phyloP scores from a whole-genome alignment of 2,888 invertebrate genomes.

The Chrysolina americana region DNA sequence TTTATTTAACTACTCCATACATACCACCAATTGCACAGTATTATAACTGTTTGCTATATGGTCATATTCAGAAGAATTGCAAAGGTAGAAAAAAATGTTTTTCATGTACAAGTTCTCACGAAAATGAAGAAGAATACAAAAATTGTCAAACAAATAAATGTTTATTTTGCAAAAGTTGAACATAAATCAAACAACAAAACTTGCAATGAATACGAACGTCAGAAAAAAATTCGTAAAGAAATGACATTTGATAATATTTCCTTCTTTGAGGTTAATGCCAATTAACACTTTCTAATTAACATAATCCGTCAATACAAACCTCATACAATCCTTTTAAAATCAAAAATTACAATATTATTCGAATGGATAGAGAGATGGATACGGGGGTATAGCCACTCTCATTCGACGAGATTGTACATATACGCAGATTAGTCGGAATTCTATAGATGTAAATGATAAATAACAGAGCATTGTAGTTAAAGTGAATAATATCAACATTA shows the following conservation, averaged over 20 bases:
- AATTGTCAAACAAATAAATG: neutral
- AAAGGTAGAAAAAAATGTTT: constrained; percentile 14
- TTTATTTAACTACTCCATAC: neutral
- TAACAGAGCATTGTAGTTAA: neutral
- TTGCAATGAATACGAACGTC: constrained; percentile 16
- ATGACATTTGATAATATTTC: constrained; percentile 17
- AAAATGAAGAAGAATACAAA: neutral
- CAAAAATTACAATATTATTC: neutral
- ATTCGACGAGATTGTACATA: neutral
- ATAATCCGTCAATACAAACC: neutral
- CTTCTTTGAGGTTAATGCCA: neutral
- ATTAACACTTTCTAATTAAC: neutral
- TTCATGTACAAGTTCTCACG: neutral
- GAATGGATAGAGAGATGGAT: neutral
- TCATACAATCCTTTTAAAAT: constrained; percentile 1
- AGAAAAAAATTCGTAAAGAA: constrained; percentile 13
- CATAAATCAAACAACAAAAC: constrained; percentile 7
- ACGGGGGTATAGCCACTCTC: neutral
- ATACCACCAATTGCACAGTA: constrained; percentile 9
- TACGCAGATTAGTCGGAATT: neutral
- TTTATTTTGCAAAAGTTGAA: neutral
- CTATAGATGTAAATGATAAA: neutral
- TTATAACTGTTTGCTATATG: neutral
- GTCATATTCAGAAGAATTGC: constrained; percentile 6
- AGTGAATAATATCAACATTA: neutral